Evolutionary conservation across 2,888 invertebrate species (phyloP), one percentile per base, ranked within the genome.

Genomic region (Eurytoma adleriae): DNA sequence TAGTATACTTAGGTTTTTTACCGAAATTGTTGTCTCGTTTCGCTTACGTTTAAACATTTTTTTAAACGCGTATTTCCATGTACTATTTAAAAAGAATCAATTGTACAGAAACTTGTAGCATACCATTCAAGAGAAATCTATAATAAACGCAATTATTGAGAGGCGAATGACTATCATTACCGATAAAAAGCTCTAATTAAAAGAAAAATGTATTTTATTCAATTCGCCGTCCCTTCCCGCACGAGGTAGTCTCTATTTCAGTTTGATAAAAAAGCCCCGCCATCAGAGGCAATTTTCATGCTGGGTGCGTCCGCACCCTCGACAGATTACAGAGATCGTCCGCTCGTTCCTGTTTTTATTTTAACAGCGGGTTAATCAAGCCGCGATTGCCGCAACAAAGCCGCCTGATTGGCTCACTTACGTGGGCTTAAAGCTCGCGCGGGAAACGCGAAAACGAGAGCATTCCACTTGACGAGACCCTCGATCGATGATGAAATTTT

Each of bases 341-440:
- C 75, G 78, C 69, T 79, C 13, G 16, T 83, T 81, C 83, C 83
- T 85, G 82, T 79, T 86, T 85, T 84, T 81, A 83, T 85, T 86
- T 82, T 87, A 87, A 88, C 85, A 83, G 85, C 80, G 79, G 86
- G 84, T 85, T 74, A 88, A 90, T 88, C 86, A 89, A 87, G 85
- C 82, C 85, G 84, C 85, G 87, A 89, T 89, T 88, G 86, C 84
- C 80, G 82, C 50, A 79, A 87, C 88, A 90, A 89, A 90, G 87
- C 84, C 72, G 75, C 83, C 85, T 90, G 90, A 90, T 90, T 89
- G 90, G 88, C 87, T 88, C 87, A 87, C 86, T 90, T 88, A 87
- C 86, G 84, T 83, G 82, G 83, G 83, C 83, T 83, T 85, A 85
- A 86, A 84, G 81, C 81, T 77, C 81, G 81, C 54, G 40, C 14